A percentile compares a stretch with the other conserved stretches of the same genome.
Conservation (phyloP, 1,140 invertebrate genomes). For the Galendromus occidentalis region DNA sequence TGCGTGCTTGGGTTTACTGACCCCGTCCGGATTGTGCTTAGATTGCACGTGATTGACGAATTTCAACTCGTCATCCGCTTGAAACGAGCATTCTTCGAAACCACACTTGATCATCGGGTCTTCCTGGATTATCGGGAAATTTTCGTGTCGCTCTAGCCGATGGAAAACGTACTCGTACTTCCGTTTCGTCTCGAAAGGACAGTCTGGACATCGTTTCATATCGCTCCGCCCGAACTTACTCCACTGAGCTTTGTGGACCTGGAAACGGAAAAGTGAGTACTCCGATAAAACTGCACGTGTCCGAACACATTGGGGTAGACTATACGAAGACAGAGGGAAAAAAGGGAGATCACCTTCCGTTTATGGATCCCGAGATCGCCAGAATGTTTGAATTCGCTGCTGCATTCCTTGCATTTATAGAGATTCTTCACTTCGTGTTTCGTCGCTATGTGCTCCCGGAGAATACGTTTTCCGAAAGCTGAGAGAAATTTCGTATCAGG, state of each 20-base stretch:
- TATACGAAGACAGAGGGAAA: too few relatives aligned
- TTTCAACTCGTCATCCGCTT: neutral
- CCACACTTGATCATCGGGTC: neutral
- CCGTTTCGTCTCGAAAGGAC: neutral
- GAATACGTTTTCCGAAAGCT: neutral
- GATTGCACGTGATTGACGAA: neutral
- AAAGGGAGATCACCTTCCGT: neutral
- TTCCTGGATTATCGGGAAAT: neutral
- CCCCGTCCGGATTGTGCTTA: neutral
- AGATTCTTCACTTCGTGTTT: neutral
- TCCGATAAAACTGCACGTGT: too few relatives aligned
- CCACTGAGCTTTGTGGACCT: neutral
- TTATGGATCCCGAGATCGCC: neutral
- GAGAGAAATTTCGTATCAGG: too few relatives aligned
- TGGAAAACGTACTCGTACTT: neutral
- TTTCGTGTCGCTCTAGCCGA: neutral
- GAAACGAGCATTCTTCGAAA: neutral
- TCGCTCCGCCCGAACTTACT: neutral
- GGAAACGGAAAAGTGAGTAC: too few relatives aligned
- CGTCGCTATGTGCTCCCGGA: neutral
- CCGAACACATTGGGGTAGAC: too few relatives aligned
- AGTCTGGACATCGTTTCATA: neutral
- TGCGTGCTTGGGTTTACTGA: too few relatives aligned
- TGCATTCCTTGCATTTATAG: conserved; percentile 6
- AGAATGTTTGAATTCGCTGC: neutral